Conservation (phyloP, 2,888 invertebrate genomes). For the Theristus sp. region DNA sequence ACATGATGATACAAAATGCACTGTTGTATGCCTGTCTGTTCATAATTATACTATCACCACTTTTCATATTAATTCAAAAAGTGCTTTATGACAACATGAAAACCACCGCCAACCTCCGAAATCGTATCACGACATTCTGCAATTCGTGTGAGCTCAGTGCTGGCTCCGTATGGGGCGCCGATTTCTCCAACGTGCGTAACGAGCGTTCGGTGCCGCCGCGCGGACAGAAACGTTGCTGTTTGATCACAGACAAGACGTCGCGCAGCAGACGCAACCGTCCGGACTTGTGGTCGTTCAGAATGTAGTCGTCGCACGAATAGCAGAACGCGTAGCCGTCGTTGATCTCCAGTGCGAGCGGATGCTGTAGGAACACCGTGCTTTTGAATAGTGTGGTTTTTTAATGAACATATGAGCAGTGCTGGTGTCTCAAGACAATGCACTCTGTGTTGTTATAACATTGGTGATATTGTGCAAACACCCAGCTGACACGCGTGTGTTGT, state of each 20-base stretch:
- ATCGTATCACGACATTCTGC: constrained; percentile 10
- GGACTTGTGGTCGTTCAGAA: constrained; percentile 29
- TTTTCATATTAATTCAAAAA: too few species aligned
- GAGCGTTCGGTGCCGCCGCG: too few species aligned
- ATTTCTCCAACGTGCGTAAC: too few species aligned
- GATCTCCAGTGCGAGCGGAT: constrained; percentile 29
- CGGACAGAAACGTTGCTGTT: background rate
- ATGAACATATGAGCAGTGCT: background rate
- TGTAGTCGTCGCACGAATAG: constrained; percentile 31
- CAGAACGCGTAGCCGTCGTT: constrained; percentile 31
- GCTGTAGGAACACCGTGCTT: too few species aligned
- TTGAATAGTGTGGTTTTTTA: background rate
- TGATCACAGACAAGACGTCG: background rate
- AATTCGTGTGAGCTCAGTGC: background rate
- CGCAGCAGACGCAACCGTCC: constrained; percentile 29
- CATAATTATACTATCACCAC: too few species aligned
- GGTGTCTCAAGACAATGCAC: too few species aligned
- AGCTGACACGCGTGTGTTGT: background rate
- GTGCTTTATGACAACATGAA: too few species aligned
- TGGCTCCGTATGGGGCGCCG: too few species aligned
- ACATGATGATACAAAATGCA: too few species aligned
- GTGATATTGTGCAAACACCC: background rate
- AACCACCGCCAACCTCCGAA: too few species aligned
- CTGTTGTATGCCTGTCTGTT: too few species aligned
- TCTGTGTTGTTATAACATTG: too few species aligned